Base-by-base conservation (phyloP, 2,113 vertebrate species). In the Spheniscus mendiculus region DNA sequence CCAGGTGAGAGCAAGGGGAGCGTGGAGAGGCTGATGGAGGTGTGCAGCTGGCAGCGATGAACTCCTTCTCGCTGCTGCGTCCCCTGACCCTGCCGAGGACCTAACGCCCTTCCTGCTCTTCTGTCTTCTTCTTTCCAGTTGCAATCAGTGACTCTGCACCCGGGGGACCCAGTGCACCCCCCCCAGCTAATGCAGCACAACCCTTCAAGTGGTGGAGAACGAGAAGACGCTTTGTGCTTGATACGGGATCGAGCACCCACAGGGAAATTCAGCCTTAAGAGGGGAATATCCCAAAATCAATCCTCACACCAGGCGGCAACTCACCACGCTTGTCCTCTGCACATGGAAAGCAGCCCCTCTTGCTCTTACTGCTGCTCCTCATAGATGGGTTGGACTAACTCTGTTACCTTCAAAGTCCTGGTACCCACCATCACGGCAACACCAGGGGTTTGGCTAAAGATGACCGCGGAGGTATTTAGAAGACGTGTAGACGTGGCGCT, bases 181-280 rank as follows among this genome's bases (percentile, higher is more conserved):
- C 30, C 30, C 17, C 49, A 32, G 32, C 32, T 21, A 12, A 34
- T 1, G 32, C 11, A 3, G 30, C 56, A 21, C 62, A 42, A 42
- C 62, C 62, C 12, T 38, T 38, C 18, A 2, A 20, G 47, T 7
- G 10, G 19, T 29, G 69, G n/a, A 38, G 69, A 12, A 71, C 5
- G 4, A 71, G 69, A 52, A 71, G 49, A 21, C 30, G 49, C 49
- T 38, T 52, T 9, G 18, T 15, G 18, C 67, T 38, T 11, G 18
- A 29, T 26, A 3, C 25, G 3, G n/a, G 47, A 38, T 20, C 3
- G 7, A 38, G 26, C 0, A 3, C 16, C n/a, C 26, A 6, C 18
- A 3, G 18, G 49, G n/a, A 38, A 52, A 12, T 52, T 52, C 69
- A 52, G 26, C 69, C 47, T 6, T 4, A 38, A 38, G 47, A 38